Percentiles rank a stretch among this genome's conserved stretches.
phyloP scores from a whole-genome alignment of 1,140 invertebrate genomes.

The Schlechtendalia chinensis region DNA sequence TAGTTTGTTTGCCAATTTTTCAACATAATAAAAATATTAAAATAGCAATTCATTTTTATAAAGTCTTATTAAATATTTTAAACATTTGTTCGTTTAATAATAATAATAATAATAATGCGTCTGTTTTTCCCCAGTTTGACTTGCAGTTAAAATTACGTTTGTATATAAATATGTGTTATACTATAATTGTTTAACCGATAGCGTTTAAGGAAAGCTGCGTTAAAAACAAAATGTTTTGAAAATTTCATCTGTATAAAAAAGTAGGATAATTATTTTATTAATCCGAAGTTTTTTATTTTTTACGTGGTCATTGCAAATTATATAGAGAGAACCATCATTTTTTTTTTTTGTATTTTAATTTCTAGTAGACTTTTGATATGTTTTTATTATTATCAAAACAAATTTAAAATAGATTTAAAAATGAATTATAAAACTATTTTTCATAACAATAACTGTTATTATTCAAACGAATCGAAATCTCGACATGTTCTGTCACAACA shows the following conservation, averaged over 20 bases:
- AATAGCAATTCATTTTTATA: neutral
- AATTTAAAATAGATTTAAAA: neutral
- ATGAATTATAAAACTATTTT: neutral
- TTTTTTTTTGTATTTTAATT: neutral
- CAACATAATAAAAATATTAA: neutral
- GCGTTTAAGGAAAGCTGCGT: too few relatives aligned
- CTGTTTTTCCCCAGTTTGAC: too few relatives aligned
- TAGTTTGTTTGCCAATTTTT: neutral
- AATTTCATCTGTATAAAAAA: neutral
- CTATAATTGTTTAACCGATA: neutral
- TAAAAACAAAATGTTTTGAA: neutral
- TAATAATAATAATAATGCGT: neutral
- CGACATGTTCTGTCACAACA: neutral
- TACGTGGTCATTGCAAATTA: neutral
- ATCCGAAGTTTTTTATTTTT: slow-evolving; percentile 25
- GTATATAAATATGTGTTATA: too few relatives aligned
- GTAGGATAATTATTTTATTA: slow-evolving; percentile 1
- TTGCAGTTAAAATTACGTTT: too few relatives aligned
- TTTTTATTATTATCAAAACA: neutral
- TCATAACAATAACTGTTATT: neutral
- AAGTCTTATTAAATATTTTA: neutral
- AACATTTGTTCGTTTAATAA: neutral
- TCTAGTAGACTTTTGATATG: neutral
- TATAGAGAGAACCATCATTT: neutral
- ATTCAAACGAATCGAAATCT: neutral